Conservation (phyloP, 2,113 vertebrate genomes). For the Malaclemys terrapin region DNA sequence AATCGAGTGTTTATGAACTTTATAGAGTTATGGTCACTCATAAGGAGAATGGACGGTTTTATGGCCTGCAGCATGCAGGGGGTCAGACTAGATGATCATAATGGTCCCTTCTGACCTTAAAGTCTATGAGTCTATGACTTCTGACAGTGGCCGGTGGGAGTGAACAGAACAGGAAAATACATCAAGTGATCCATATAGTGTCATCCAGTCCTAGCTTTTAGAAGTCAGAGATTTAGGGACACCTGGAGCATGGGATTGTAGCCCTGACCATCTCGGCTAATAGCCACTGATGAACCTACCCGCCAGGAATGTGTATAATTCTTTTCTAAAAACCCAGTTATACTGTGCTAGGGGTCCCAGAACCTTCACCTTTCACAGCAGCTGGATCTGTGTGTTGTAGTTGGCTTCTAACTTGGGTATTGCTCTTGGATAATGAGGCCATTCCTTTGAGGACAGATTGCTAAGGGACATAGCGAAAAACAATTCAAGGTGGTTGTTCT, state of each 20-base stretch:
- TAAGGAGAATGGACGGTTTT: not conserved
- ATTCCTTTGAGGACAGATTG: no score
- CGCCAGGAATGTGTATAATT: not conserved
- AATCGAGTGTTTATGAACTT: rapidly evolving
- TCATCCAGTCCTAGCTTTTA: not conserved
- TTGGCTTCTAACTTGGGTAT: no score
- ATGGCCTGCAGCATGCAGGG: no score
- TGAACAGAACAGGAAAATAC: not conserved
- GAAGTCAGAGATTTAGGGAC: not conserved
- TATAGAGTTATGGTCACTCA: rapidly evolving
- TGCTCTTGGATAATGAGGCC: no score
- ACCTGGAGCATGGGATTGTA: not conserved
- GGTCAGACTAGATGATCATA: no score
- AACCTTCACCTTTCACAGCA: not conserved
- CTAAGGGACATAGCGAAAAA: no score
- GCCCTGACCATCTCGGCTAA: not conserved
- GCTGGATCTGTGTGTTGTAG: no score
- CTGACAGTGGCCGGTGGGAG: not conserved
- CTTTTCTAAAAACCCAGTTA: not conserved
- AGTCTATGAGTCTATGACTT: no score
- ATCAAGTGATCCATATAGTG: not conserved
- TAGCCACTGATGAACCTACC: not conserved
- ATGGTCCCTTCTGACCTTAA: no score
- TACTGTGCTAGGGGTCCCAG: no score
- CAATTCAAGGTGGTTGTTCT: no score